phyloP scores from a whole-genome alignment of 2,113 vertebrate genomes.

The Chrysemys picta region DNA sequence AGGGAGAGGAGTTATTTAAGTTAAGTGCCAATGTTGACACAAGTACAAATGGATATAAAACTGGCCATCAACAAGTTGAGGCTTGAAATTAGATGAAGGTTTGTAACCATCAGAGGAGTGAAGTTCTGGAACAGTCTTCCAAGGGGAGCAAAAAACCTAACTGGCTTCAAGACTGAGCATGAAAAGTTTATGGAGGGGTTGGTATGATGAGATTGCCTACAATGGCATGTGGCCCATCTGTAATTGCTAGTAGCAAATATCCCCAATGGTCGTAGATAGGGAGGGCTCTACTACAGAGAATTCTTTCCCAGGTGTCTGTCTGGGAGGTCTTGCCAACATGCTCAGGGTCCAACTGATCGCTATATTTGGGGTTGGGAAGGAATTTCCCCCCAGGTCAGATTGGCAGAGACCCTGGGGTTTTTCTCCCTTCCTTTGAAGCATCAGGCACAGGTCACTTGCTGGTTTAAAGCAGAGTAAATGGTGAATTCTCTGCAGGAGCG shows the following conservation, averaged over 20 bases:
- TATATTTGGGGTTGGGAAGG: neutral
- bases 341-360: neutral
- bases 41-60: neutral
- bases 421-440: neutral
- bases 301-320: neutral
- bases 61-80: neutral
- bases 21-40: neutral
- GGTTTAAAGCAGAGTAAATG: neutral
- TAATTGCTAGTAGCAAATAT: neutral
- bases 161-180: neutral
- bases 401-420: neutral
- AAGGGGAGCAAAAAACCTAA: neutral
- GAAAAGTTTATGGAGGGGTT: neutral
- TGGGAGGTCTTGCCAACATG: neutral
- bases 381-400: neutral
- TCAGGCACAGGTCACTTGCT: neutral
- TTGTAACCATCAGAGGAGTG: neutral
- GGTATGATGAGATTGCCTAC: neutral
- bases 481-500: neutral
- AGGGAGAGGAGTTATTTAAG: neutral
- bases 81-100: neutral
- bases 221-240: neutral
- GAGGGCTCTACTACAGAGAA: neutral
- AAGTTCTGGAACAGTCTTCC: neutral
- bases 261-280: neutral